A percentile compares a stretch with the other conserved stretches of the same genome.
Conservation (phyloP, 1,140 invertebrate species). For the Arctopsyche grandis region DNA sequence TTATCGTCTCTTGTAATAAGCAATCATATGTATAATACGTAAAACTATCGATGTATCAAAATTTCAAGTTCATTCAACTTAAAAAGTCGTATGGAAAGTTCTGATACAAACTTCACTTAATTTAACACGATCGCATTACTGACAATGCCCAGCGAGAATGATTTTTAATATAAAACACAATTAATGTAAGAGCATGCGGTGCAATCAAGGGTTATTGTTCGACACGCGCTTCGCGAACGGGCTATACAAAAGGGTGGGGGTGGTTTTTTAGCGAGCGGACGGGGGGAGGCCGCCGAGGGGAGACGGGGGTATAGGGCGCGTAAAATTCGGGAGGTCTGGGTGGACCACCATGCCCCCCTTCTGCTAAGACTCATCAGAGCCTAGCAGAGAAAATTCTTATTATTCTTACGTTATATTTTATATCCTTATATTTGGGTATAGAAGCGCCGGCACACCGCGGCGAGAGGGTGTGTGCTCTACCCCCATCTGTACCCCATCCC, state of each 20-base stretch:
- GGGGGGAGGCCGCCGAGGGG: conserved; percentile 34
- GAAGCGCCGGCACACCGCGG: background rate
- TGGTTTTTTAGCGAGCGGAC: conserved; percentile 33
- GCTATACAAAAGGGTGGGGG: conserved; percentile 25
- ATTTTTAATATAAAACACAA: background rate
- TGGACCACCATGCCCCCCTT: conserved; percentile 42
- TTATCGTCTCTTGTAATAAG: no score
- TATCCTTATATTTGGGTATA: conserved; percentile 48
- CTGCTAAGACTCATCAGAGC: conserved; percentile 53
- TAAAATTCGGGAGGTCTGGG: conserved; percentile 22
- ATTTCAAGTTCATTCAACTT: no score
- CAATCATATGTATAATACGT: no score
- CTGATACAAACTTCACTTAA: no score
- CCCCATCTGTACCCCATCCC: background rate
- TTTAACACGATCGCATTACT: no score
- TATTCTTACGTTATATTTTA: conserved; percentile 54
- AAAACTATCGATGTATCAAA: no score
- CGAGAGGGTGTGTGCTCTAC: background rate
- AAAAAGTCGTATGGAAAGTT: no score
- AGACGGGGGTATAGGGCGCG: background rate
- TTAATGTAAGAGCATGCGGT: background rate
- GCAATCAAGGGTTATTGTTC: conserved; percentile 19
- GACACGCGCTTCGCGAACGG: conserved; percentile 16
- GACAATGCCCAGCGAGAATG: no score
- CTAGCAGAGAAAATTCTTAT: conserved; percentile 52